Percentiles rank a stretch among this genome's conserved stretches.
phyloP scores from a whole-genome alignment of 2,888 invertebrate genomes.

The Eudasyphora cyanicolor region DNA sequence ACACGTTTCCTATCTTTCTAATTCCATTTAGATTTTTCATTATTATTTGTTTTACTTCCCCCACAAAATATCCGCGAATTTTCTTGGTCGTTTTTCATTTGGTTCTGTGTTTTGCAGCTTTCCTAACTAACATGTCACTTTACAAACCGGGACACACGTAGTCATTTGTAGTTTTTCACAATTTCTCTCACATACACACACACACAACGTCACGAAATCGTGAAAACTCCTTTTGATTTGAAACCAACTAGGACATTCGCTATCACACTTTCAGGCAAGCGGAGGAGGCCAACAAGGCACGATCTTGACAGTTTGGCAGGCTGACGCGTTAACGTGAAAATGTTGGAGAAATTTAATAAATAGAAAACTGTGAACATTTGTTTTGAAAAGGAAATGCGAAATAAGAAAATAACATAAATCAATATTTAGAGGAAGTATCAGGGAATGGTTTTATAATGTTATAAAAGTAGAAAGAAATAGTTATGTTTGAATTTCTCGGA shows the following conservation, averaged over 20 bases:
- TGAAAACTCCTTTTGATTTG: background rate
- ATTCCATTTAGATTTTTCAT: background rate
- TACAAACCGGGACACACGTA: conserved; percentile 65
- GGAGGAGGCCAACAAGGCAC: conserved; percentile 56
- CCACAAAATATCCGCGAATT: background rate
- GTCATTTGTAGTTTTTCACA: conserved; percentile 58
- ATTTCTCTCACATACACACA: too few relatives aligned
- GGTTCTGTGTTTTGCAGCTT: conserved; percentile 18
- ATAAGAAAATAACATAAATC: conserved; percentile 23
- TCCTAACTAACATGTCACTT: conserved; percentile 63
- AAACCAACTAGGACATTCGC: conserved; percentile 28
- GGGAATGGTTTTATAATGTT: too few relatives aligned
- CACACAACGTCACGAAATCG: background rate
- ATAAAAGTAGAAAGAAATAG: background rate
- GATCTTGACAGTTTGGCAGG: conserved; percentile 65
- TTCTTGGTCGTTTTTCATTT: conserved; percentile 25
- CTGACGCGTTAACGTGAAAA: conserved; percentile 66
- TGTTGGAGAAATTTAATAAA: conserved; percentile 59
- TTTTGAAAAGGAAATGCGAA: conserved; percentile 10
- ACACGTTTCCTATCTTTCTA: conserved; percentile 50
- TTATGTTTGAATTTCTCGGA: too few relatives aligned
- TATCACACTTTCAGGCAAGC: too few relatives aligned
- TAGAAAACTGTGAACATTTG: conserved; percentile 5
- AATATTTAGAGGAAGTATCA: conserved; percentile 22
- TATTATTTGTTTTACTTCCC: background rate